Evolutionary conservation across 2,113 vertebrate species (phyloP).

Genomic region (Salvator merianae): DNA sequence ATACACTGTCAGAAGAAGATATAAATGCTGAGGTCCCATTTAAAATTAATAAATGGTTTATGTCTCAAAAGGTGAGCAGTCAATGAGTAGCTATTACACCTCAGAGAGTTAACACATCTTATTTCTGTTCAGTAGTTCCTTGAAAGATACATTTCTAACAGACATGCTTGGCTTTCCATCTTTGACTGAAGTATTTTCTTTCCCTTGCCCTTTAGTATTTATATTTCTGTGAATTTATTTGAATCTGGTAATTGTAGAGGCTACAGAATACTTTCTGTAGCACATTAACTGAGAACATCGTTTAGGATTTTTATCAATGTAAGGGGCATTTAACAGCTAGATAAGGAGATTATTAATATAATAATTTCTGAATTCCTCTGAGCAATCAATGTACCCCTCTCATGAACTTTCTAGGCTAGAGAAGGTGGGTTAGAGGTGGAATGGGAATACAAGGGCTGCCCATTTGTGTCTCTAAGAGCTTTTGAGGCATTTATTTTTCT

Average conservation of each 20-base stretch:
- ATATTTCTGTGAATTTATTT: background rate
- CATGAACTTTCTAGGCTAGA: too few relatives aligned
- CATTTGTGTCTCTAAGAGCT: too few relatives aligned
- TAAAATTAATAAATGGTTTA: constrained; percentile 48
- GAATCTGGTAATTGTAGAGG: background rate
- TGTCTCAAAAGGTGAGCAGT: constrained; percentile 30
- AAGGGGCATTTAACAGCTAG: background rate
- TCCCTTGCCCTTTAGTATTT: background rate
- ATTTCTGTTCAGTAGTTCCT: background rate
- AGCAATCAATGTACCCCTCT: background rate
- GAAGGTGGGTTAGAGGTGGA: too few relatives aligned
- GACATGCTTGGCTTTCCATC: constrained; percentile 9
- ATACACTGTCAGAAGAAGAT: constrained; percentile 18
- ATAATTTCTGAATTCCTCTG: background rate
- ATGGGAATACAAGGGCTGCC: too few relatives aligned
- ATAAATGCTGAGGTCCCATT: constrained; percentile 24
- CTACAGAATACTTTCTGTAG: background rate
- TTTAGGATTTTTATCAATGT: background rate
- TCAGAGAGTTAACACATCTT: constrained; percentile 14
- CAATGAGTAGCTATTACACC: constrained; percentile 18
- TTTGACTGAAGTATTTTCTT: background rate
- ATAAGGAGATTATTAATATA: background rate
- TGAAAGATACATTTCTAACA: constrained; percentile 18
- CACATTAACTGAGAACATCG: background rate
- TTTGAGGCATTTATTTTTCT: too few relatives aligned